Evolutionary conservation across 2,888 invertebrate species (phyloP).

Genomic region (Pseudococcus jackbeardsleyi): DNA sequence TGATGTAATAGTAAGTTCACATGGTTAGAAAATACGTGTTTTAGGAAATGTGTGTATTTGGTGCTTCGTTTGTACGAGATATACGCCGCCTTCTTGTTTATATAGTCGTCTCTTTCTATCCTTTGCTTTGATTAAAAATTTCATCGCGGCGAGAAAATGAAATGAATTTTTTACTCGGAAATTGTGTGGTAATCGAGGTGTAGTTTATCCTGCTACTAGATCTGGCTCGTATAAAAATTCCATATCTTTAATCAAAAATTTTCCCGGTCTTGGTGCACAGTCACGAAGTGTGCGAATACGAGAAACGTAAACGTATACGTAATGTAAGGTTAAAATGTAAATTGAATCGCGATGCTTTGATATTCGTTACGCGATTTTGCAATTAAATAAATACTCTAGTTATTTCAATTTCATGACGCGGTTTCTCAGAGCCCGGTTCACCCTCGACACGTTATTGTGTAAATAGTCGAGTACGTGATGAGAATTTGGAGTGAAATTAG

Average conservation of each 20-base stretch:
- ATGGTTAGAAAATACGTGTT: neutral
- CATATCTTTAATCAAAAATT: slow-evolving; percentile 30
- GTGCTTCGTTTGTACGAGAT: too few species aligned
- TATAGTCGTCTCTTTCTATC: neutral
- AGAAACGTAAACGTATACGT: neutral
- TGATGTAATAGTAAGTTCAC: neutral
- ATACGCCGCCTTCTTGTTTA: neutral
- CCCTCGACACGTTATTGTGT: slow-evolving; percentile 31
- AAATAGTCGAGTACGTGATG: slow-evolving; percentile 22
- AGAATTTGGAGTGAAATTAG: neutral
- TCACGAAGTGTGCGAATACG: slow-evolving; percentile 5
- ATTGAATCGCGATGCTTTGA: neutral
- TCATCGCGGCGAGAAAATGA: neutral
- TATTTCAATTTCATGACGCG: slow-evolving; percentile 13
- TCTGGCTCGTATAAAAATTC: slow-evolving; percentile 12
- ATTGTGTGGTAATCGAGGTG: neutral
- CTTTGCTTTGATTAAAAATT: slow-evolving; percentile 30
- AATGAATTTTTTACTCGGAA: neutral
- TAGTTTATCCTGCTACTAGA: neutral
- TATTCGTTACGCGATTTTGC: slow-evolving; percentile 42
- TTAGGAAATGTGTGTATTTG: neutral
- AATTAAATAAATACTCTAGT: slow-evolving; percentile 29
- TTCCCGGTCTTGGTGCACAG: slow-evolving; percentile 6
- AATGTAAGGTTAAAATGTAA: neutral
- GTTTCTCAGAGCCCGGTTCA: neutral